A percentile compares a stretch with the other conserved stretches of the same genome.
These are phyloP conservation scores for Lophura nycthemera DNA, from an alignment of 2,113 vertebrate species.

Conservation along the genomic window DNA sequence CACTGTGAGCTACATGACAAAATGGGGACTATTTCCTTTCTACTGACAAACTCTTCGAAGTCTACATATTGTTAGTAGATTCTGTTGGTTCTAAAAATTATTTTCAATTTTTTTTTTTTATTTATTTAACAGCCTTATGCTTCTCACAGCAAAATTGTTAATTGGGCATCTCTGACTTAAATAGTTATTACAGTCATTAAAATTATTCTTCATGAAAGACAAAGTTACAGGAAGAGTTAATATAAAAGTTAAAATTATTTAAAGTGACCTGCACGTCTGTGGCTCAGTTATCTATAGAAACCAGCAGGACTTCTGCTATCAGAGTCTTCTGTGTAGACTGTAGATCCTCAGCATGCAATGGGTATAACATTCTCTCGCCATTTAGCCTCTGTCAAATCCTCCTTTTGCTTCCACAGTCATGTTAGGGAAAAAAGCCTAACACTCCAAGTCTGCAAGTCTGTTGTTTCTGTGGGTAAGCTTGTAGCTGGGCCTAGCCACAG, in stretches of 20 bases:
- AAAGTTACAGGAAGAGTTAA: neutral
- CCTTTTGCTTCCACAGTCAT: accelerated
- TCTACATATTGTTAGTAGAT: neutral
- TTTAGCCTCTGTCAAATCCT: neutral
- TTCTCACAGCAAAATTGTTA: neutral
- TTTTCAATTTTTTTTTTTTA: neutral
- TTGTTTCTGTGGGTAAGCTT: neutral
- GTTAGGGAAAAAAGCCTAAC: neutral
- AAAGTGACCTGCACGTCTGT: neutral
- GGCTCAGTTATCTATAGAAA: neutral
- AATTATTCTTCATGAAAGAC: neutral
- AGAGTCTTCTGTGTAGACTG: neutral
- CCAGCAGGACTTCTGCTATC: neutral
- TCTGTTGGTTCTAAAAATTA: neutral
- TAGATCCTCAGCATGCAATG: neutral
- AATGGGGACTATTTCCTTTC: neutral
- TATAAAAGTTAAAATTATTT: neutral
- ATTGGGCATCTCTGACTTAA: neutral
- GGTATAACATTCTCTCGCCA: accelerated
- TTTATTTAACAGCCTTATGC: neutral
- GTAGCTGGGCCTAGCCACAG: neutral
- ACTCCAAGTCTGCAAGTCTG: neutral
- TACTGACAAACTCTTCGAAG: neutral
- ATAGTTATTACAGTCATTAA: neutral
- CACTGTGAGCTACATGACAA: neutral